Percentiles rank a stretch among this genome's conserved stretches.
These are phyloP conservation scores for Ceratina calcarata DNA, from an alignment of 1,140 invertebrate genomes.

Conservation along the genomic window DNA sequence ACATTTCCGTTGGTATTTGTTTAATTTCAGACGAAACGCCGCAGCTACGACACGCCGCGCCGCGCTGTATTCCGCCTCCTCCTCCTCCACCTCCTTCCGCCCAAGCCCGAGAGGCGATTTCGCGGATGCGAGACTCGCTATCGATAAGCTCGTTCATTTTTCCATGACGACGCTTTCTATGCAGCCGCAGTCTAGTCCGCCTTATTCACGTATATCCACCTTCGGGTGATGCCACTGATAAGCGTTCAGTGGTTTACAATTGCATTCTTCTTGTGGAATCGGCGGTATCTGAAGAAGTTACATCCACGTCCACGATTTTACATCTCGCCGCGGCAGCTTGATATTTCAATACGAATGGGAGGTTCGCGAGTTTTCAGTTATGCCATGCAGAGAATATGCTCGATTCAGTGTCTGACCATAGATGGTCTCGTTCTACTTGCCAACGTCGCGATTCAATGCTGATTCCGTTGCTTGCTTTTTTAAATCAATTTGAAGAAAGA, in stretches of 20 bases:
- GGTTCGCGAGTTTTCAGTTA: too few species aligned
- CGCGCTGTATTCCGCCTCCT: background rate
- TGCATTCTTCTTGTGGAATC: too few species aligned
- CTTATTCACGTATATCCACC: too few species aligned
- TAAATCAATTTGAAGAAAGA: too few species aligned
- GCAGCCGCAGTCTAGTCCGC: background rate
- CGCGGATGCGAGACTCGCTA: background rate
- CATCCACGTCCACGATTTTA: too few species aligned
- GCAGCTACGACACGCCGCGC: too few species aligned
- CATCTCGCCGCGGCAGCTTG: too few species aligned
- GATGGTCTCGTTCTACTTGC: background rate
- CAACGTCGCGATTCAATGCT: background rate
- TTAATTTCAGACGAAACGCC: constrained; percentile 38
- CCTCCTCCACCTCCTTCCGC: background rate
- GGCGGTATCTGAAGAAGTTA: too few species aligned
- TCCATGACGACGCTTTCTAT: background rate
- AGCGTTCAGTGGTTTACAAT: background rate
- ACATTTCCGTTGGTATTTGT: constrained; percentile 23
- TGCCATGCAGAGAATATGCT: background rate
- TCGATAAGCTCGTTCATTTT: background rate
- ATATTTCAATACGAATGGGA: too few species aligned
- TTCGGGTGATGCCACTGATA: background rate
- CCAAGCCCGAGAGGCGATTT: background rate
- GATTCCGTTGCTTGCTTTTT: too few species aligned
- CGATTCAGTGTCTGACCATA: background rate